Percentiles rank a stretch among this genome's conserved stretches.
These are phyloP conservation scores for Aythya fuligula DNA, from an alignment of 2,797 vertebrate species.

Conservation along the genomic window DNA sequence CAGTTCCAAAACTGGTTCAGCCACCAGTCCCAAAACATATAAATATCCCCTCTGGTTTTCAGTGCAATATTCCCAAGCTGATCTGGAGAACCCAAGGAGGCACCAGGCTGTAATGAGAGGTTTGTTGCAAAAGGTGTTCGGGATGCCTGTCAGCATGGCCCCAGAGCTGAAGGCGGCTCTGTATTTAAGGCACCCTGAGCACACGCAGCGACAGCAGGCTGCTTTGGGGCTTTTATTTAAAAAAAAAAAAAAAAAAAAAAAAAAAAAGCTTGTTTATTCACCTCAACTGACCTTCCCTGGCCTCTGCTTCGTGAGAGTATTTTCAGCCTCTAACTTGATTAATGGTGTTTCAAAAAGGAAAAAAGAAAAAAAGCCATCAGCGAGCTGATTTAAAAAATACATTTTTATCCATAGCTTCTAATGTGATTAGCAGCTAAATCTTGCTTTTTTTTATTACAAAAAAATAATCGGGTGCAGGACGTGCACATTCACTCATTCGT, in stretches of 20 bases:
- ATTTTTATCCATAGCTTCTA: not conserved
- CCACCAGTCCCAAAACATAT: not conserved
- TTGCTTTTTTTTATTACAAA: not conserved
- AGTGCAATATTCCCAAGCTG: not conserved
- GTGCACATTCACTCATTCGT: not conserved
- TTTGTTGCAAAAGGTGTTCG: constrained; percentile 50
- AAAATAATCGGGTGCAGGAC: not conserved
- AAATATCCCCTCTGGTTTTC: constrained; percentile 21
- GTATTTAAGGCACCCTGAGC: constrained; percentile 18
- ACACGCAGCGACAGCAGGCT: not conserved
- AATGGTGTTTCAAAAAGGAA: constrained; percentile 11
- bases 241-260: not conserved
- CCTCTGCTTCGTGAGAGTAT: not conserved
- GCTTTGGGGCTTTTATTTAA: not conserved
- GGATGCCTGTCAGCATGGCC: constrained; percentile 14
- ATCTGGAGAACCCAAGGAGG: not conserved
- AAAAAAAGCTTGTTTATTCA: constrained; percentile 56
- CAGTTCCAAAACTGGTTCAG: not conserved
- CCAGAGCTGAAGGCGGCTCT: constrained; percentile 12
- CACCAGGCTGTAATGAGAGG: constrained; percentile 52
- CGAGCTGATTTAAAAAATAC: not conserved
- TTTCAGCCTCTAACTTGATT: not conserved
- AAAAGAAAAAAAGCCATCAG: not conserved
- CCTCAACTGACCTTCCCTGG: constrained; percentile 31
- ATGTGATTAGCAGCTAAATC: not conserved